phyloP scores from a whole-genome alignment of 2,888 invertebrate species.

The Melipona beecheii region DNA sequence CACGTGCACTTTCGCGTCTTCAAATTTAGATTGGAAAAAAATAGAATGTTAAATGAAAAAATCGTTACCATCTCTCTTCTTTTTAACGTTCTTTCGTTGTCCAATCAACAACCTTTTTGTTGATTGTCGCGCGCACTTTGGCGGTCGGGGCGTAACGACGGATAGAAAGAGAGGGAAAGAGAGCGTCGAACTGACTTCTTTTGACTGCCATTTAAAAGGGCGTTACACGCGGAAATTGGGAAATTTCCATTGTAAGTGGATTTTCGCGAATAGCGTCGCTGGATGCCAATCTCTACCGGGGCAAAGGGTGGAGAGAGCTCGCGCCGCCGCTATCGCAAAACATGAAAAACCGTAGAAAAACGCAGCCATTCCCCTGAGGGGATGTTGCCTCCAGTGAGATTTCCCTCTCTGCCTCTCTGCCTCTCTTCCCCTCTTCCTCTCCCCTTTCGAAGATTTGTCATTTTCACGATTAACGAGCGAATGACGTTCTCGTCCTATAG shows the following conservation, averaged over 20 bases:
- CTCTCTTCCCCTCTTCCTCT: too few species aligned
- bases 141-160: conserved; percentile 17
- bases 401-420: neutral
- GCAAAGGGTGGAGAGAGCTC: conserved; percentile 25
- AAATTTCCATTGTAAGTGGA: conserved; percentile 74
- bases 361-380: neutral
- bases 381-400: neutral
- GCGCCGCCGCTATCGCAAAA: conserved; percentile 24
- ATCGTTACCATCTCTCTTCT: neutral
- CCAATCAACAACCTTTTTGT: neutral
- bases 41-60: neutral
- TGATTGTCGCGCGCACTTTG: neutral
- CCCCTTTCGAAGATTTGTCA: neutral
- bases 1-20: too few species aligned
- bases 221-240: conserved; percentile 68
- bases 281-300: conserved; percentile 49
- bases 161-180: neutral
- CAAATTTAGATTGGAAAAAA: too few species aligned
- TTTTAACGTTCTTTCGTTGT: neutral
- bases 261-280: conserved; percentile 58
- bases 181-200: conserved; percentile 28
- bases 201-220: conserved; percentile 54
- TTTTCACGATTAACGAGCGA: conserved; percentile 17
- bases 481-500: neutral
- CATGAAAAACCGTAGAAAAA: conserved; percentile 34